Base-by-base conservation (phyloP, 2,888 invertebrate species). In the Anagyrus pseudococci region DNA sequence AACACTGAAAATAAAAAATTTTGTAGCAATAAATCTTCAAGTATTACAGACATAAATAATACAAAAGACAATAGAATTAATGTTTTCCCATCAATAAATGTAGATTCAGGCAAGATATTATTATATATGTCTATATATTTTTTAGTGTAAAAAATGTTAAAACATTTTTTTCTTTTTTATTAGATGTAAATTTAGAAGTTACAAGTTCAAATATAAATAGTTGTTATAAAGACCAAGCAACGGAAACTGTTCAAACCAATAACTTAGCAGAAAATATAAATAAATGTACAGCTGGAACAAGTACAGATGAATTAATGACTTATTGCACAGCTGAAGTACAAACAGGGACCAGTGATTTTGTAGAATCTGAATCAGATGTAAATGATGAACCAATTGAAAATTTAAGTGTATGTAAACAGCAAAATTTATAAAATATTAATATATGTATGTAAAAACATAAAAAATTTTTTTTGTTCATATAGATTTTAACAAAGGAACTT, bases 401-500 rank as follows among this genome's bases (percentile, higher is more conserved):
- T 72, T 70, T 81, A 13, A 79, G 78, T 60, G 79, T 80, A 69
- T 72, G 74, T 71, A 29, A 1, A 19, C 19, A 26, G 15, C 22
- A 50, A 7, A 19, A 46, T 8, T 22, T 25, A 33, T 8, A 15
- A 43, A 15, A 54, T 1, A 23, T 52, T 22, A n/a, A 43, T 48
- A 15, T 33, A 4, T 29, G 29, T 6, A 40, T 13, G 40, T 50
- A 49, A 2, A 10, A 23, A 13, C 8, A 50, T 40, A 13, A 26
- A 43, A 29, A 29, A 23, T 44, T 46, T 33, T 29, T 53, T n/a
- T 4, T 1, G 58, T 69, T 43, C 40, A 56, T 73, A 60, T 64
- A 83, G 83, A 74, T 82, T 41, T 70, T 84, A 55, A 80, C 82
- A 19, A 82, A 83, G 71, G 82, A 83, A 56, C 72, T 85, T 7